These are phyloP conservation scores for Crypturellus tataupa DNA, from an alignment of 2,797 vertebrate species.

Conservation along the genomic window DNA sequence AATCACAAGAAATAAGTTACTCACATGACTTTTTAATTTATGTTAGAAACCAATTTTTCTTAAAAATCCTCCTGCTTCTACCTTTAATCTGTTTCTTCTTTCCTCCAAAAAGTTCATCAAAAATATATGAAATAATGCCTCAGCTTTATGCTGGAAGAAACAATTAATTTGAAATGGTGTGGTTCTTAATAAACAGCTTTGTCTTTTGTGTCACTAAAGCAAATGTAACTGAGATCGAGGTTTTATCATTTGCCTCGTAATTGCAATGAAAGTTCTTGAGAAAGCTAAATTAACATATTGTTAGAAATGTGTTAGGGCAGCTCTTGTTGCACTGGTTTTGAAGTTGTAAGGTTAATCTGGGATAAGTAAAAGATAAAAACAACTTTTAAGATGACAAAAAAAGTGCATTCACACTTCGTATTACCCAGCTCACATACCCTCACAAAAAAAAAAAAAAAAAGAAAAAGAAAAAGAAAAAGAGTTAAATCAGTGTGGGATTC, in stretches of 20 bases:
- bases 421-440: background rate
- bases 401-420: background rate
- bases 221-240: background rate
- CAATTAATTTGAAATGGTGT: conserved; percentile 32
- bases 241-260: background rate
- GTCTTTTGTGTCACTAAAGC: conserved; percentile 8
- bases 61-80: background rate
- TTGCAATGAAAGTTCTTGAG: background rate
- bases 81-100: background rate
- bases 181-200: conserved; percentile 17
- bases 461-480: background rate
- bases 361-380: background rate
- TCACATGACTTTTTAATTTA: background rate
- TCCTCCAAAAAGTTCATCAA: background rate
- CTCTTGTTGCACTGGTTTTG: background rate
- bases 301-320: background rate
- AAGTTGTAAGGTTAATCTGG: background rate
- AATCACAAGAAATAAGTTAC: background rate
- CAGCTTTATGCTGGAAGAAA: conserved; percentile 6
- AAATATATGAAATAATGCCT: background rate
- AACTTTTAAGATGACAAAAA: background rate
- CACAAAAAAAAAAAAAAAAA: no score
- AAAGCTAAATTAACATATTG: conserved; percentile 33
- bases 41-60: background rate
- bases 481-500: background rate